These are phyloP conservation scores for Ailurus styani DNA, from an alignment of 2,113 vertebrate genomes.

Conservation along the genomic window DNA sequence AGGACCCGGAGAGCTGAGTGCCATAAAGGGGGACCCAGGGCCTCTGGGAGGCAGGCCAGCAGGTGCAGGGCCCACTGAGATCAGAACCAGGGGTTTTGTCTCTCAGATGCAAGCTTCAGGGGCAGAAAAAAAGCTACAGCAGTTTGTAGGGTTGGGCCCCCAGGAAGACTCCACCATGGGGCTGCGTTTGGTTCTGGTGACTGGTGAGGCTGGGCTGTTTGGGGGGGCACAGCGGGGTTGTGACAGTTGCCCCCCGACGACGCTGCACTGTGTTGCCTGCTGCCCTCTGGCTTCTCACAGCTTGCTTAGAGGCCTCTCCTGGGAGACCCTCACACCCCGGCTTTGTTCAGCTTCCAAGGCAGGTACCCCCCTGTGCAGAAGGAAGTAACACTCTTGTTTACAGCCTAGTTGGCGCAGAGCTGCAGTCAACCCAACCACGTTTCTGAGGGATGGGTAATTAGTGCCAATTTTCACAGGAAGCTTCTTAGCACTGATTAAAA, in stretches of 20 bases:
- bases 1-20: not conserved
- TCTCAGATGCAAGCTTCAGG: not conserved
- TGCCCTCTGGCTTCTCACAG: not conserved
- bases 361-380: not conserved
- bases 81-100: not conserved
- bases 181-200: not conserved
- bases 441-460: not conserved
- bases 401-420: fast-evolving
- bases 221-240: fast-evolving
- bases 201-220: not conserved
- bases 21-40: not conserved
- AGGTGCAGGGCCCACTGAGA: too few species aligned
- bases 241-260: fast-evolving
- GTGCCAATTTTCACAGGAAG: not conserved
- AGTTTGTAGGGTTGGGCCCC: not conserved
- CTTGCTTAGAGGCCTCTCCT: too few species aligned
- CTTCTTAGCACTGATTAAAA: slow-evolving; percentile 17
- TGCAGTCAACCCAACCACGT: not conserved
- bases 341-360: fast-evolving
- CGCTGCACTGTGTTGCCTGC: fast-evolving
- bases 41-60: not conserved
- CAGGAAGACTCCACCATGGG: not conserved
- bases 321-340: fast-evolving
- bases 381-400: not conserved
- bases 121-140: not conserved